Evolutionary conservation across 2,888 invertebrate genomes (phyloP).

Genomic region (Aelia acuminata): DNA sequence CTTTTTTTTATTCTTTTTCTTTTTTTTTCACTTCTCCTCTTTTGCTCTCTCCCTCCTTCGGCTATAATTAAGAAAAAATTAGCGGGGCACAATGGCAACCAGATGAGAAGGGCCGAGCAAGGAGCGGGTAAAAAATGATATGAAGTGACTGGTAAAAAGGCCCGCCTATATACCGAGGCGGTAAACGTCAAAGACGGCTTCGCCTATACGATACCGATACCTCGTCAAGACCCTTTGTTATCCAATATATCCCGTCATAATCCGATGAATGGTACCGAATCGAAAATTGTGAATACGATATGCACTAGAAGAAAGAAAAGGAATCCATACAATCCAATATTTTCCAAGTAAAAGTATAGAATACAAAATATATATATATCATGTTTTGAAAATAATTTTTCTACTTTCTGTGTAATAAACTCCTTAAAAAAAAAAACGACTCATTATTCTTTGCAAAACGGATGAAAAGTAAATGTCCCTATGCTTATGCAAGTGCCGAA

Average conservation of each 20-base stretch:
- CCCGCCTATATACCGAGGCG: background rate
- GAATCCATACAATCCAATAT: too few relatives aligned
- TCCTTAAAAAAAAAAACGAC: too few relatives aligned
- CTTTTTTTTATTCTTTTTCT: slow-evolving; percentile 19
- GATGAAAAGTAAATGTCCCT: too few relatives aligned
- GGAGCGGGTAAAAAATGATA: slow-evolving; percentile 11
- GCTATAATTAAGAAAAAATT: slow-evolving; percentile 44
- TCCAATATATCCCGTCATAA: background rate
- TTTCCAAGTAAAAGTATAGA: too few relatives aligned
- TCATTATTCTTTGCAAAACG: too few relatives aligned
- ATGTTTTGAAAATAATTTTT: too few relatives aligned
- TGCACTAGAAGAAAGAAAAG: too few relatives aligned
- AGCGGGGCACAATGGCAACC: slow-evolving; percentile 33
- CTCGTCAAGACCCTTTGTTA: background rate
- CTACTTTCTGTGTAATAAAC: too few relatives aligned
- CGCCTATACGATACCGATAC: background rate
- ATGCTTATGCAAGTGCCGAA: too few relatives aligned
- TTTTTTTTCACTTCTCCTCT: background rate
- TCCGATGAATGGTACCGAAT: background rate
- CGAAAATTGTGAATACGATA: background rate
- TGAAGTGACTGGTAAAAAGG: slow-evolving; percentile 34
- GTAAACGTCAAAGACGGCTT: background rate
- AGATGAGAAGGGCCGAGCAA: background rate
- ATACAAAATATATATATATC: too few relatives aligned
- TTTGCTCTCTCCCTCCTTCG: background rate